These are phyloP conservation scores for Probosciger aterrimus DNA, from an alignment of 2,113 vertebrate species.

Conservation along the genomic window DNA sequence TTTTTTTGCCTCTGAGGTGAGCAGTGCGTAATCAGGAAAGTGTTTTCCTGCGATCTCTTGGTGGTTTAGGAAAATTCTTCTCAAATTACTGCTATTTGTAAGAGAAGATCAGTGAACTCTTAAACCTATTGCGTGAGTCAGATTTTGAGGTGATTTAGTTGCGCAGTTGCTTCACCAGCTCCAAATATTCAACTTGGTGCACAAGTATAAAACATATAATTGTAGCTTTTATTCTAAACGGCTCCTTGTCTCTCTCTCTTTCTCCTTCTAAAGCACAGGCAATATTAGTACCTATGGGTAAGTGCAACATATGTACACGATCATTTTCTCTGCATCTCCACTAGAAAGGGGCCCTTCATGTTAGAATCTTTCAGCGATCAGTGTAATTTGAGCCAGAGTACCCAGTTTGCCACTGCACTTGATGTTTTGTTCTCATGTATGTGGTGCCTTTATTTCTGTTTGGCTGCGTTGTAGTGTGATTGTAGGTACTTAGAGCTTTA, in stretches of 20 bases:
- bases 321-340: accelerated
- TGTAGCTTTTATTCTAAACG: not conserved
- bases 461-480: accelerated
- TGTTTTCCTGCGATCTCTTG: not conserved
- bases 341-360: not conserved
- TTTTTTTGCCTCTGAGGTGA: not conserved
- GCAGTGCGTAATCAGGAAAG: not conserved
- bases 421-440: accelerated
- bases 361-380: not conserved
- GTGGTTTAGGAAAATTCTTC: not conserved
- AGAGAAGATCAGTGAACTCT: not conserved
- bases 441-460: not conserved
- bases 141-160: not conserved
- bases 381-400: not conserved
- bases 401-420: not conserved
- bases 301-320: not conserved
- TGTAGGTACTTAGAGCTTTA: accelerated
- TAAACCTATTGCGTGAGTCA: not conserved
- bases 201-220: too few species aligned
- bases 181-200: not conserved
- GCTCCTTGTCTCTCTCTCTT: not conserved
- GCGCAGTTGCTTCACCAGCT: not conserved
- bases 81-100: not conserved
- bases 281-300: not conserved
- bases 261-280: not conserved